phyloP scores from a whole-genome alignment of 2,888 invertebrate species.

The Drosophila eohydei region DNA sequence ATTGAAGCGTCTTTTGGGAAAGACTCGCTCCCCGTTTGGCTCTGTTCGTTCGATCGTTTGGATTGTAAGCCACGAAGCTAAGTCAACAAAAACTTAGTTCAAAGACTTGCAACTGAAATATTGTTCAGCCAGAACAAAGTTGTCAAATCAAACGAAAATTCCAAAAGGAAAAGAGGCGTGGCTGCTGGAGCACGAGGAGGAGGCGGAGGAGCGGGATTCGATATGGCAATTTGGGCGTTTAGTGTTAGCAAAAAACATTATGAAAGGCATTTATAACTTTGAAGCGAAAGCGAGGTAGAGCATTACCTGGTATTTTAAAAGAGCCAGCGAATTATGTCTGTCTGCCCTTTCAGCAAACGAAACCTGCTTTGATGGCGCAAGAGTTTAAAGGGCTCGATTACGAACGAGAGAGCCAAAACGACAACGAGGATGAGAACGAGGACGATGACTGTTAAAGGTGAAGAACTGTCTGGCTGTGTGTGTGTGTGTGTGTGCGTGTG shows the following conservation, averaged over 20 bases:
- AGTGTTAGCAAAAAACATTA: slow-evolving; percentile 64
- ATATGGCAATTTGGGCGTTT: slow-evolving; percentile 35
- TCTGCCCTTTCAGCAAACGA: slow-evolving; percentile 44
- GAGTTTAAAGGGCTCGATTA: slow-evolving; percentile 74
- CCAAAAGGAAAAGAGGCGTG: slow-evolving; percentile 30
- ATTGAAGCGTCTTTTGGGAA: slow-evolving; percentile 29
- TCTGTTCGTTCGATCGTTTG: background rate
- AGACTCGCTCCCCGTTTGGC: slow-evolving; percentile 1
- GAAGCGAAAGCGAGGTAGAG: slow-evolving; percentile 20
- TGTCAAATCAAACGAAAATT: slow-evolving; percentile 73
- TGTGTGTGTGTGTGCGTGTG: background rate
- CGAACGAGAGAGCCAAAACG: slow-evolving; percentile 43
- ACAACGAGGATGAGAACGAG: slow-evolving; percentile 12
- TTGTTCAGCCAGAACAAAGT: slow-evolving; percentile 59
- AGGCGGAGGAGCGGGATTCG: background rate
- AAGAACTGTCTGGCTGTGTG: background rate
- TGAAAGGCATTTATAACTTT: slow-evolving; percentile 64
- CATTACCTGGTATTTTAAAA: slow-evolving; percentile 62
- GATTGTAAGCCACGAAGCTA: slow-evolving; percentile 34
- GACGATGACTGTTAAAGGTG: slow-evolving; percentile 11
- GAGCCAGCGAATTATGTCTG: slow-evolving; percentile 72
- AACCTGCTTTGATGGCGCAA: slow-evolving; percentile 77
- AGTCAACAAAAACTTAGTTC: slow-evolving; percentile 60
- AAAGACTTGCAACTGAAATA: slow-evolving; percentile 49
- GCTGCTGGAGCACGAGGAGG: slow-evolving; percentile 9